A percentile compares a stretch with the other conserved stretches of the same genome.
These are phyloP conservation scores for Cephalopterus ornatus DNA, from an alignment of 2,113 vertebrate species.

Conservation along the genomic window DNA sequence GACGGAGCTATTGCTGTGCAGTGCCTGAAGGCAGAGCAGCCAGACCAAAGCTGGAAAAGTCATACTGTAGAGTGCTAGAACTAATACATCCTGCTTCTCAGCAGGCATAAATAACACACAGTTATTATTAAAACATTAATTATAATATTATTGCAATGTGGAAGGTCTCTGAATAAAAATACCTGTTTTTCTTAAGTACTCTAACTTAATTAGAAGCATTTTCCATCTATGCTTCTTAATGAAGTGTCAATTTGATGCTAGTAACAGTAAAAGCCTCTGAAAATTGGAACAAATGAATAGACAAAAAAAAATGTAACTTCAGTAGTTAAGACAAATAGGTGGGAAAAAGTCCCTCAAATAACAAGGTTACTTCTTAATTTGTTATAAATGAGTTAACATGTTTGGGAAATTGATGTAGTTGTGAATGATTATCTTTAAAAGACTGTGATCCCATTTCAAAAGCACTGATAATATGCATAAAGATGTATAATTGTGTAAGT, in stretches of 20 bases:
- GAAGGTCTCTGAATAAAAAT: neutral
- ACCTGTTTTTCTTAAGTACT: neutral
- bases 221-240: neutral
- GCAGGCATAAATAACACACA: neutral
- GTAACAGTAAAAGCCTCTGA: neutral
- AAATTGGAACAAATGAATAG: neutral
- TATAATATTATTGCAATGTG: neutral
- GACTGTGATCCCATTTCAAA: neutral
- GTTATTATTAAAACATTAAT: neutral
- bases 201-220: neutral
- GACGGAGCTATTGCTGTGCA: neutral
- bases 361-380: neutral
- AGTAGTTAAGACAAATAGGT: neutral
- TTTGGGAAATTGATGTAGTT: neutral
- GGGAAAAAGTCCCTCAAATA: neutral
- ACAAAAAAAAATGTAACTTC: neutral
- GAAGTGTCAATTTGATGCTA: neutral
- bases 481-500: neutral
- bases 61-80: neutral
- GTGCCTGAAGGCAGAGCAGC: neutral
- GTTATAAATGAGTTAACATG: neutral
- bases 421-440: neutral
- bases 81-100: neutral
- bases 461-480: neutral
- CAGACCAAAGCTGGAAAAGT: neutral